Conservation (phyloP, 2,113 vertebrate species). For the Tachysurus fulvidraco region DNA sequence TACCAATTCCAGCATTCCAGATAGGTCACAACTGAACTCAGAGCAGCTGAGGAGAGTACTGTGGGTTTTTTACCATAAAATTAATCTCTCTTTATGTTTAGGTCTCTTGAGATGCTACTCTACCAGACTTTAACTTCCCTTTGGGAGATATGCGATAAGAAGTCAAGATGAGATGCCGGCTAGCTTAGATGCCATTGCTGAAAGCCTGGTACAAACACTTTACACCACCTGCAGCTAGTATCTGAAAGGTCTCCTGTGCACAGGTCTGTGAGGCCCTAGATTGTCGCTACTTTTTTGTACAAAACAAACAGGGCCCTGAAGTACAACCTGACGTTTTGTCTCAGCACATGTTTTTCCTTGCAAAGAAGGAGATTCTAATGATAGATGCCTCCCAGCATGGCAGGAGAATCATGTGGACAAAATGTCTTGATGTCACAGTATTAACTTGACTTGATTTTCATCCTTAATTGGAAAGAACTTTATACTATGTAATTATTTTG, state of each 20-base stretch:
- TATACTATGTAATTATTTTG: background rate
- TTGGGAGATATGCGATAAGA: background rate
- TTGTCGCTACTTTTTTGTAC: background rate
- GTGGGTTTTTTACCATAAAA: background rate
- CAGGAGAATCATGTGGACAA: background rate
- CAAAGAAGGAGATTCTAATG: background rate
- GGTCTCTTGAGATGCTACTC: background rate
- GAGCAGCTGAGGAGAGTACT: background rate
- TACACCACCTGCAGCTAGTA: constrained; percentile 3
- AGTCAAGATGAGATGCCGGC: background rate
- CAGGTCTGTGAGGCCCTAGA: background rate
- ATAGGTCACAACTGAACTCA: background rate
- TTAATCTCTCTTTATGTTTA: background rate
- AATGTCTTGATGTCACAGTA: background rate
- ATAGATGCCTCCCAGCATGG: background rate
- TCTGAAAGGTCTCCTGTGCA: background rate
- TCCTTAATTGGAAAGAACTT: background rate
- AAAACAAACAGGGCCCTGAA: constrained; percentile 6
- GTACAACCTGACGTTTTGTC: background rate
- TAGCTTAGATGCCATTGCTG: background rate
- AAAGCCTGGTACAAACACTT: constrained; percentile 1
- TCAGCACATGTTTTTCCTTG: background rate
- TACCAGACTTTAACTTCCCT: background rate
- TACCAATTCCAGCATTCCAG: background rate
- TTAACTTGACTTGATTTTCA: background rate